Evolutionary conservation across 2,797 vertebrate genomes (phyloP), one percentile per base, ranked within the genome.

Genomic region (Petrocephalus schoutedeni): DNA sequence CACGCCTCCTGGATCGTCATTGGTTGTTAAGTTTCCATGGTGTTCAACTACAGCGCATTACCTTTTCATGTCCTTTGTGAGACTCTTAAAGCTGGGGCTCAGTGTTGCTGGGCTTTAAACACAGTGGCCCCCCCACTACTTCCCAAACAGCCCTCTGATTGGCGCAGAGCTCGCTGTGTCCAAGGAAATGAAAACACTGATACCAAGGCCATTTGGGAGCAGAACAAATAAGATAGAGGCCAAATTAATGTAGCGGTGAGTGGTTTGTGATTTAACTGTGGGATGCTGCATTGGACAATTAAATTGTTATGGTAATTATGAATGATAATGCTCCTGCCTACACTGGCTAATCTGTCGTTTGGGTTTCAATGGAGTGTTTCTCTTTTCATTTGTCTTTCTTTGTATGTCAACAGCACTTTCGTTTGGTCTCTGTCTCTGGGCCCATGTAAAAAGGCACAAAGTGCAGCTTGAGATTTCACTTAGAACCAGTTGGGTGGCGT

Each of bases 251-350:
- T 85, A 32, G 9, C 0, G 36, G 23, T 32, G 53, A 85, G 51
- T 32, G 54, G 28, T 41, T 57, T 85, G 84, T 85, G 84, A 58
- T 85, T 56, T 36, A 41, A 54, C 84, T 53, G 14, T 28, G 28
- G 53, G 84, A 54, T 57, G 84, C 84, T 57, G 84, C 84, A 58
- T 54, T 57, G 56, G 14, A 28, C 84, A 57, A 36, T 85, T 58
- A 57, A 85, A 85, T 58, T 58, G 32, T 57, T 85, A 36, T 85
- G 84, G 84, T 85, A 85, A 85, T 57, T 85, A 85, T 36, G 21
- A 36, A 85, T 58, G 84, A 16, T 85, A 36, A 85, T 58, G 84
- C 23, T 58, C 54, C 28, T 19, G 54, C n/a, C 83, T 16, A 6
- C 53, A 2, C 83, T 28, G 8, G 49, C 54, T 58, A 8, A 58